Evolutionary conservation across 2,113 vertebrate genomes (phyloP).

Genomic region (Galbula dea): DNA sequence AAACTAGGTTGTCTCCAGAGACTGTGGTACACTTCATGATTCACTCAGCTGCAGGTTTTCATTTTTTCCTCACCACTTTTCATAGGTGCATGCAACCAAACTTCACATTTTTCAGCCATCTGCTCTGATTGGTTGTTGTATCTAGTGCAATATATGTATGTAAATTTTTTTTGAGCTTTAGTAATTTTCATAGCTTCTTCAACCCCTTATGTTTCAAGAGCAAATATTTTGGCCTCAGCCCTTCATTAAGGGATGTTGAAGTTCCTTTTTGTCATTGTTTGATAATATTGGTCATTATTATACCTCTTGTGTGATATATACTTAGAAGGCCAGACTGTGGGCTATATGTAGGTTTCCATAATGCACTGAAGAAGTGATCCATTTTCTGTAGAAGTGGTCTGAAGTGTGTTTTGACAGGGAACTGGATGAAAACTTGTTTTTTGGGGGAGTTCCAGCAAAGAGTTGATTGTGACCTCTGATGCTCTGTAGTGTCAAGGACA

Average conservation of each 20-base stretch:
- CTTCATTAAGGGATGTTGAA: neutral
- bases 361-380: neutral
- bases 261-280: neutral
- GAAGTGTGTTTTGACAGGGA: constrained; percentile 22
- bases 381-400: constrained; percentile 47
- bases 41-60: constrained; percentile 43
- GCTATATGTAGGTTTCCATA: neutral
- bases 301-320: neutral
- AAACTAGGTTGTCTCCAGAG: constrained; percentile 28
- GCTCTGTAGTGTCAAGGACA: constrained; percentile 77
- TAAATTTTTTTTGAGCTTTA: neutral
- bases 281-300: neutral
- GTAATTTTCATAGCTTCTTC: constrained; percentile 15
- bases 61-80: constrained; percentile 31
- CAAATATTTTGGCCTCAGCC: neutral
- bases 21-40: constrained; percentile 12
- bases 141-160: neutral
- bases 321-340: neutral
- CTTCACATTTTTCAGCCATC: neutral
- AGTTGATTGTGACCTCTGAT: constrained; percentile 73
- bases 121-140: constrained; percentile 26
- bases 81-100: neutral
- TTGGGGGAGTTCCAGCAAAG: constrained; percentile 69
- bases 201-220: neutral
- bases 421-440: constrained; percentile 57